Base-by-base conservation (phyloP, 2,888 invertebrate species). In the Himalopsyche kuldschensis region DNA sequence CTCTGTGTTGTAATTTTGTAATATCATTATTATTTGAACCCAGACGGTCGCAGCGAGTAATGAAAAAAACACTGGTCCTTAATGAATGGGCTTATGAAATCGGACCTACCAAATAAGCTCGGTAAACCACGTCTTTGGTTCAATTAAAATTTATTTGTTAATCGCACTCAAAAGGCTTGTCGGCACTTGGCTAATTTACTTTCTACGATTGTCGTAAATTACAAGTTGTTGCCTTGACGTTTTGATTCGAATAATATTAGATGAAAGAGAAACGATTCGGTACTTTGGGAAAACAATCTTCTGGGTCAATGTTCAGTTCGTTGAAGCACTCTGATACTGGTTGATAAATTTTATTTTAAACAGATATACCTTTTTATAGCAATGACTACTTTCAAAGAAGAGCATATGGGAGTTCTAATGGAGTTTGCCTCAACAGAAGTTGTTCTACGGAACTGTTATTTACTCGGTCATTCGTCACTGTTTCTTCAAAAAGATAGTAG, bases 71-170 rank as follows among this genome's bases (percentile, higher is more conserved):
- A 32, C n/a, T n/a, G 35, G 35, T 76, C 35, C 76, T 35, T 76
- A 83, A 84, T 84, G 85, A 81, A 55, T 78, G 79, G 76, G 69
- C 63, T 84, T 84, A 82, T 83, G 83, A 85, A 85, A 85, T 85
- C 85, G 85, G 80, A 80, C 81, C 84, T 76, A 41, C 81, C 47
- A 63, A 83, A 83, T 83, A 78, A 83, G 80, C 79, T 24, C 75
- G 75, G 76, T 78, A 79, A 83, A 78, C 47, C 82, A 77, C 81
- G 82, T 81, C 85, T 82, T 46, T 75, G 82, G 79, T 83, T 85
- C 84, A 86, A 86, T 86, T 86, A 85, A 85, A 85, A 85, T 84
- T 86, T 84, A 85, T 86, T 85, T 80, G 82, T 84, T 85, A 86
- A 86, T 84, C 81, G 79, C 48, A 77, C 84, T 81, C 82, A 84